Conservation (phyloP, 2,797 vertebrate species). For the Semaprochilodus insignis region DNA sequence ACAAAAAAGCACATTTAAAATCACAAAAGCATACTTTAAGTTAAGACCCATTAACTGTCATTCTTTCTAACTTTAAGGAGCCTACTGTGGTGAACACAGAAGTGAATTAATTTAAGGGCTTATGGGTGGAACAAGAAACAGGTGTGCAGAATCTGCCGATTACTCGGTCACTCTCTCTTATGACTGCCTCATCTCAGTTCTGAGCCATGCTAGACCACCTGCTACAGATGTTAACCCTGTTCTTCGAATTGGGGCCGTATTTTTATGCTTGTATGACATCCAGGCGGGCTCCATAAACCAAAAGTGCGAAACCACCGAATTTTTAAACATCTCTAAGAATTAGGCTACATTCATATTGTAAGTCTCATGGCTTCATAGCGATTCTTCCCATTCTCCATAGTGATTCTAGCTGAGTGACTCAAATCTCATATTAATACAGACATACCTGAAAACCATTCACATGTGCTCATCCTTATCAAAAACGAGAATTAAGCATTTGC, state of each 20-base stretch:
- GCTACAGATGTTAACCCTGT: background rate
- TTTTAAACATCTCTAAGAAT: too few relatives aligned
- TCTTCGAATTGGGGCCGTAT: background rate
- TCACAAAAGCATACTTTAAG: background rate
- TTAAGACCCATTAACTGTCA: background rate
- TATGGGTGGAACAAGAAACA: background rate
- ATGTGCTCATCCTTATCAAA: too few relatives aligned
- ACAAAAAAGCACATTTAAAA: too few relatives aligned
- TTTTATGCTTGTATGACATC: background rate
- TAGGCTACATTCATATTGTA: too few relatives aligned
- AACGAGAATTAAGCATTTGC: too few relatives aligned
- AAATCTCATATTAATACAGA: too few relatives aligned
- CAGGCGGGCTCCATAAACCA: background rate
- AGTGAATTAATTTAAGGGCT: background rate
- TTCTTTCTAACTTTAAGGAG: background rate
- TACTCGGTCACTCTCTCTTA: background rate
- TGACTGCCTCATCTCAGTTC: background rate
- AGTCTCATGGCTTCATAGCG: too few relatives aligned
- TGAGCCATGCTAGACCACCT: background rate
- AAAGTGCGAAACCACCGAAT: background rate
- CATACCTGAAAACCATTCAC: too few relatives aligned
- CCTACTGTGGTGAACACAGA: background rate
- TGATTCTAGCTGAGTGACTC: too few relatives aligned
- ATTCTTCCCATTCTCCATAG: too few relatives aligned
- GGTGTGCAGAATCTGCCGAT: background rate